Conservation (phyloP, 2,113 vertebrate genomes). For the Baryphthengus martii region DNA sequence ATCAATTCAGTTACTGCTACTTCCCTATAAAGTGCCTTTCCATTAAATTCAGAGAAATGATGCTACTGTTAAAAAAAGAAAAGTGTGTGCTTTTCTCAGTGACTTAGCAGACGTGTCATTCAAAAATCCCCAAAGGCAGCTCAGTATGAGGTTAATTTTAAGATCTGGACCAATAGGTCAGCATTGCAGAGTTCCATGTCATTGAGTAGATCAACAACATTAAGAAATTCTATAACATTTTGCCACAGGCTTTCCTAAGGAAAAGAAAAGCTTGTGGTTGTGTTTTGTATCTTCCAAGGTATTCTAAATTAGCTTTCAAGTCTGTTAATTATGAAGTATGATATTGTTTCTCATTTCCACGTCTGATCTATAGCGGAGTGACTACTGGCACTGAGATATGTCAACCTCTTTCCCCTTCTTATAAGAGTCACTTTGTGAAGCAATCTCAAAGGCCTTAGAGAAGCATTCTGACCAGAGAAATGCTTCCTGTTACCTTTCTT, state of each 20-base stretch:
- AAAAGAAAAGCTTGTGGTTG: neutral
- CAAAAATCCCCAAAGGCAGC: neutral
- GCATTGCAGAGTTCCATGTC: neutral
- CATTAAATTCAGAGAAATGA: neutral
- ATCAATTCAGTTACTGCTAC: neutral
- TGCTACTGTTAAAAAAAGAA: slow-evolving; percentile 45
- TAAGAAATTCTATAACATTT: neutral
- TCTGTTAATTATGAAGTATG: neutral
- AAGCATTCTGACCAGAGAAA: neutral
- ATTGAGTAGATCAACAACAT: neutral
- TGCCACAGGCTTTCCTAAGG: neutral
- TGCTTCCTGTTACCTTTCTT: neutral
- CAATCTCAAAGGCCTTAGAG: neutral
- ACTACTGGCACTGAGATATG: neutral
- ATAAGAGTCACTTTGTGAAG: neutral
- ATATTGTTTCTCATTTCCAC: neutral
- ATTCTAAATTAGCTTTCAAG: neutral
- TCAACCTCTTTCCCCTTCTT: neutral
- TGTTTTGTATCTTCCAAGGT: neutral
- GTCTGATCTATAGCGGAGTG: neutral
- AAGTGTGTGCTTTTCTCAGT: neutral
- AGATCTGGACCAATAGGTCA: neutral
- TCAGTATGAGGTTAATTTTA: neutral
- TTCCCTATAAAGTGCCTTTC: neutral
- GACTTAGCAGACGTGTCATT: neutral